Evolutionary conservation across 2,888 invertebrate species (phyloP), one percentile per base, ranked within the genome.

Genomic region (Drosophila macrospina): DNA sequence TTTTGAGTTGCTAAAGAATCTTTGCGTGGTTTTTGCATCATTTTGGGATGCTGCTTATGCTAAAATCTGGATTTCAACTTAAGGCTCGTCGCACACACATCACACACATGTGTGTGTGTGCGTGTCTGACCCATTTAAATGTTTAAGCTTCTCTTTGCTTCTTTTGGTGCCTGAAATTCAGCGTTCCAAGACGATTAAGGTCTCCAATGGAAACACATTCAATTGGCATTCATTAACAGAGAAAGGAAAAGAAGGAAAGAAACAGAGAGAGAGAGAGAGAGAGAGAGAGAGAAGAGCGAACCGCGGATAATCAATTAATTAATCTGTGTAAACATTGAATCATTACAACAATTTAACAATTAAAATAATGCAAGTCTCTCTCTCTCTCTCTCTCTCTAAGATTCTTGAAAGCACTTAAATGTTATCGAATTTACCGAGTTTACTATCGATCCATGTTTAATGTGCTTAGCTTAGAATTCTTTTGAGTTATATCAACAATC

Each of bases 31-130:
- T 57, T 20, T 16, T 13, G 5, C 42, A 47, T 51, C 41, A 24
- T 64, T 54, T 73, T 48, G 47, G 61, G 74, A 67, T 73, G 69
- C 74, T 69, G 69, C 59, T 57, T 69, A 74, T 74, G 74, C 69
- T 62, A 74, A 73, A 73, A 73, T 74, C 63, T 69, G 62, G 45
- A 74, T 57, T 48, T 56, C 10, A 44, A 51, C 70, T 44, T 44
- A 15, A 39, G 26, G 47, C 54, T 60, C 13, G 24, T 48, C 24
- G 10, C 16, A 30, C 20, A 32, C 28, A 28, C 20, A 26, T 15
- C n/a, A 24, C 30, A 26, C 34, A 15, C n/a, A 26, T 15, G 5
- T 39, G 4, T 26, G 16, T 57, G 54, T 52, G 61, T 54, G 54
- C 37, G 37, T 59, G 69, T 42, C 28, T 74, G 74, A 74, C 77